A percentile compares a stretch with the other conserved stretches of the same genome.
Evolutionary conservation across 2,113 vertebrate species (phyloP).

Genomic region (Phainopepla nitens): DNA sequence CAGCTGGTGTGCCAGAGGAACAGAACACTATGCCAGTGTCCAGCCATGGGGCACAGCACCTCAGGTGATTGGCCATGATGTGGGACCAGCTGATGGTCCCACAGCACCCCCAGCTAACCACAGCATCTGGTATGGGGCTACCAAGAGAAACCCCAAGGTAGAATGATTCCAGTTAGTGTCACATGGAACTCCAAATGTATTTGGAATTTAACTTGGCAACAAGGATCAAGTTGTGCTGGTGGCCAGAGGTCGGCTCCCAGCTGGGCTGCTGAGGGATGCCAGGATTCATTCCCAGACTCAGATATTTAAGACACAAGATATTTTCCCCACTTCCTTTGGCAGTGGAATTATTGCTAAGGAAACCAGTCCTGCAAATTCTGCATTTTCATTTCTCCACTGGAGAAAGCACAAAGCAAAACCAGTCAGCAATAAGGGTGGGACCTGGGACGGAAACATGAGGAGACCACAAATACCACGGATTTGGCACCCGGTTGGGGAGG

Average conservation of each 20-base stretch:
- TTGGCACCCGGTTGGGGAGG: background rate
- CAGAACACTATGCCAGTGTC: background rate
- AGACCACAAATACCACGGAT: background rate
- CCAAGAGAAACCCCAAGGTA: background rate
- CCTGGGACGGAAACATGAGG: background rate
- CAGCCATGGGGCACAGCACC: background rate
- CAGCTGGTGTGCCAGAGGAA: background rate
- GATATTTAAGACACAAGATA: background rate
- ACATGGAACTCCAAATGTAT: background rate
- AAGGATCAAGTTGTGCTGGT: background rate
- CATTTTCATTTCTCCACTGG: background rate
- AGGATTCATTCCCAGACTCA: background rate
- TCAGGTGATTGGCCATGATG: fast-evolving
- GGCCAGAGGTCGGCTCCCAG: background rate
- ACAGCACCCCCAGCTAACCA: background rate
- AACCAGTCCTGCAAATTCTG: background rate
- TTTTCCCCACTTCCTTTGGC: background rate
- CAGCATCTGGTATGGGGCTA: background rate
- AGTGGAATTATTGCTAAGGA: background rate
- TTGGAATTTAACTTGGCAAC: background rate
- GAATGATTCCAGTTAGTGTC: background rate
- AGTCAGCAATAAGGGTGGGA: background rate
- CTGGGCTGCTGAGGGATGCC: background rate
- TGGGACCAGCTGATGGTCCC: too few relatives aligned
- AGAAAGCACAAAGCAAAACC: background rate